Evolutionary conservation across 30 jellyfish, hydroid and myxozoan species (phyloP).

Genomic region (Morbakka virulenta): DNA sequence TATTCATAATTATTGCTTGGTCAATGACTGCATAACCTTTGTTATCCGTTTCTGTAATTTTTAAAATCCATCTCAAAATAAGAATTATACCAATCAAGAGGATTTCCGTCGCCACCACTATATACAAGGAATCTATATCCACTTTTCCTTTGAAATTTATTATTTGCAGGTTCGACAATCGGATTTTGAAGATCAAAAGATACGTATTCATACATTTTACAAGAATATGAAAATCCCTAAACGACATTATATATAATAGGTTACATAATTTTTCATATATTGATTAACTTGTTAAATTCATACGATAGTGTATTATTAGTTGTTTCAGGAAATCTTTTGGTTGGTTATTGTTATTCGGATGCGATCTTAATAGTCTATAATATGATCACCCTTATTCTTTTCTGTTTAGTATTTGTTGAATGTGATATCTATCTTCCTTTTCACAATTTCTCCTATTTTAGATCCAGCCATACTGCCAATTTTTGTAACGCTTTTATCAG

Average conservation of each 20-base stretch:
- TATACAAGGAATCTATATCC: background rate
- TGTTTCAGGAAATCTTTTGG: too few relatives aligned
- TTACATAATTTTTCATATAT: background rate
- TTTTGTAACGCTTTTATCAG: background rate
- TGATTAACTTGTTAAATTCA: background rate
- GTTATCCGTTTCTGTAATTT: background rate
- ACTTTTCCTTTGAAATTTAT: background rate
- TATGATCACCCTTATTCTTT: slow-evolving; percentile 6
- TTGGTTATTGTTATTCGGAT: too few relatives aligned
- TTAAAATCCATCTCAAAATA: slow-evolving; percentile 9
- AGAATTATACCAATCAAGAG: background rate
- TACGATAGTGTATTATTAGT: too few relatives aligned
- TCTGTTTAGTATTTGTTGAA: background rate
- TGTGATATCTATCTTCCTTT: slow-evolving; percentile 1
- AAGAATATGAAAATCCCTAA: background rate
- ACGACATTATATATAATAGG: background rate
- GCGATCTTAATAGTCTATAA: background rate
- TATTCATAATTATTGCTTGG: slow-evolving; percentile 13
- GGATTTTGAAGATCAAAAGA: slow-evolving; percentile 4
- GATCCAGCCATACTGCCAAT: background rate
- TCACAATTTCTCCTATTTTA: slow-evolving; percentile 1
- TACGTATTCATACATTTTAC: background rate
- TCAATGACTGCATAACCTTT: slow-evolving; percentile 2
- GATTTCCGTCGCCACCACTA: background rate
- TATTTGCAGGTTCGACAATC: background rate